Evolutionary conservation across 2,888 invertebrate genomes (phyloP), one percentile per base, ranked within the genome.

Genomic region (Tipula confusa): DNA sequence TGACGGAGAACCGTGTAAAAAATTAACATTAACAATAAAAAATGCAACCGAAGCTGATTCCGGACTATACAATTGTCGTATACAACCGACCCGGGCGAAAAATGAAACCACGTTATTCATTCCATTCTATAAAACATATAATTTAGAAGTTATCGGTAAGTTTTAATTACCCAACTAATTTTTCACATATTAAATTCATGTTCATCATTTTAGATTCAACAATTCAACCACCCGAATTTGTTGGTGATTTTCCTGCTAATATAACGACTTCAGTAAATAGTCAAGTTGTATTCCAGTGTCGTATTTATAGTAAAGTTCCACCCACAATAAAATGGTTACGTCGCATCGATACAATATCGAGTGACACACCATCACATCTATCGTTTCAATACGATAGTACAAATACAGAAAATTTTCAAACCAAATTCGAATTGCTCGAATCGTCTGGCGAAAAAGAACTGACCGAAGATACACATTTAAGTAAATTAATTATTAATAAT

Each of bases 321-420:
- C 87, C 87, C 15, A 85, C 86, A n/a, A 89, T 90, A 9, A 88
- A 88, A 85, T 89, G 89, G 89, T 89, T 89, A 84, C 86, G 87
- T 1, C 87, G 87, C 79, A 84, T 86, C 29, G 83, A 86, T 4
- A 31, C 13, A 15, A 80, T 80, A 29, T 80, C 80, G 7, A 31
- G 29, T 6, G 80, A 80, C 13, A 80, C 80, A 29, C 7, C 29
- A 29, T n/a, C 38, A 13, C 36, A 36, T 24, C 3, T 82, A 82
- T 33, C 33, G 9, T 82, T 82, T 18, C 31, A 33, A 33, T 82
- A 33, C 79, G 64, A 84, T 24, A 80, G 83, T 3, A 33, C 18
- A n/a, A 83, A 83, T 82, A 38, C 79, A n/a, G 83, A 83, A 43
- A 82, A 83, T 29, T 31, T 86, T 9, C 29, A 88, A 87, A 86